Evolutionary conservation across 1,140 invertebrate species (phyloP).

Genomic region (Fopius arisanus): DNA sequence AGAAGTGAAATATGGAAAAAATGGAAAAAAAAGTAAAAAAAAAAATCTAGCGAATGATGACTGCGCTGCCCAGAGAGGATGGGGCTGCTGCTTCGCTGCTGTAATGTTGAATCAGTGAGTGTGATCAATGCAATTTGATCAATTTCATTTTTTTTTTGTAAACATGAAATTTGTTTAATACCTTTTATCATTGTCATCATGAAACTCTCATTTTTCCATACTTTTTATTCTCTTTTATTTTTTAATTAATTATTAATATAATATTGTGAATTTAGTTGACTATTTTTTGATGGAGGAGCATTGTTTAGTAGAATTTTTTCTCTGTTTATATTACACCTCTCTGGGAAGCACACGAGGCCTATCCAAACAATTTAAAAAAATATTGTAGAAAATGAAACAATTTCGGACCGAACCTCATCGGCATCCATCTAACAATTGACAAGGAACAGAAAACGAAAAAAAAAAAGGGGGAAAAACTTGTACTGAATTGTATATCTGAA

Average conservation of each 20-base stretch:
- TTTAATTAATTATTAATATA: constrained; percentile 8
- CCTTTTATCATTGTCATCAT: not conserved
- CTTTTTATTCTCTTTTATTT: constrained; percentile 8
- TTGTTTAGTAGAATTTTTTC: constrained; percentile 20
- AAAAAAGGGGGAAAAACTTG: constrained; percentile 33
- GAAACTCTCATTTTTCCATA: not conserved
- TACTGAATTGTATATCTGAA: constrained; percentile 61
- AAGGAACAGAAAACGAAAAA: constrained; percentile 32
- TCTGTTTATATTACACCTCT: constrained; percentile 56
- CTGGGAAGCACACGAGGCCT: constrained; percentile 58
- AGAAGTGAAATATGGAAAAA: constrained; percentile 60
- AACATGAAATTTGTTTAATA: not conserved
- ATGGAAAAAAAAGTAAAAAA: constrained; percentile 25
- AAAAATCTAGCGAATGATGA: constrained; percentile 44
- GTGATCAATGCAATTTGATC: not conserved
- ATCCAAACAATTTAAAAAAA: constrained; percentile 41
- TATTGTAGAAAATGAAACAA: constrained; percentile 22
- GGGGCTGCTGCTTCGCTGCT: constrained; percentile 29
- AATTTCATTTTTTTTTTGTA: not conserved
- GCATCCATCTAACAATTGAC: not conserved
- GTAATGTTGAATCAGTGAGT: not conserved
- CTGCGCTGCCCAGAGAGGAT: constrained; percentile 59
- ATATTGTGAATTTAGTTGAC: constrained; percentile 17
- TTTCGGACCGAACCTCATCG: not conserved
- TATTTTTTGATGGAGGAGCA: not conserved